Evolutionary conservation across 2,113 vertebrate species (phyloP), one percentile per base, ranked within the genome.

Genomic region (Cyanoramphus novaezelandiae): DNA sequence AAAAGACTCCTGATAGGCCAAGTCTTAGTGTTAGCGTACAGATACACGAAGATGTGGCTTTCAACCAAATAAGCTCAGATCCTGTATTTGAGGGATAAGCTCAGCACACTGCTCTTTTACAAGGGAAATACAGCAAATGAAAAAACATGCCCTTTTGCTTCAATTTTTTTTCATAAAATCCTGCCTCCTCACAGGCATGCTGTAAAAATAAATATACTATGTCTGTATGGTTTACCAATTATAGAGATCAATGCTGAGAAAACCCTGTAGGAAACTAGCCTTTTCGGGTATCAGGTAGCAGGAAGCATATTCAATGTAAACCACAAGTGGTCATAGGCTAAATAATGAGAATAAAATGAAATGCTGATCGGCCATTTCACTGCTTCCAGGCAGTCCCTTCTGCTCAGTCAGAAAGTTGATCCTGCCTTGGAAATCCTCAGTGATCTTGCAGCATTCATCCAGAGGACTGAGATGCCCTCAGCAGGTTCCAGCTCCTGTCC

Each of bases 311-410:
- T 82, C 82, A 67, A 15, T 31, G 10, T 63, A 79, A 84, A 72
- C 20, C 50, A 81, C 37, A 84, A 81, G 55, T 24, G 11, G 19
- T 64, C 41, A 91, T 5, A 62, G n/a, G 20, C 19, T 84, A 47
- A 87, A 84, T 46, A 23, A 43, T n/a, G 39, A 87, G 46, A 93
- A 84, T 55, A 90, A 84, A 87, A 86, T 47, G 2, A 55, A 91
- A 90, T 39, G 59, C 57, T 59, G 24, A 20, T 59, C 77, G 76
- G 60, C 28, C 14, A 3, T 67, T 91, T 89, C 62, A 50, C 37
- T 55, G 47, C 47, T 91, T 78, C 65, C 55, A 70, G 55, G 67
- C 4, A 1, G 46, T 60, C 28, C 28, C 65, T 71, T 64, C 47
- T 79, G 62, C 9, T 75, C 39, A 79, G 52, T 18, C 25, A 60